Conservation (phyloP, 1,140 invertebrate genomes). For the Archivesica marissinica region DNA sequence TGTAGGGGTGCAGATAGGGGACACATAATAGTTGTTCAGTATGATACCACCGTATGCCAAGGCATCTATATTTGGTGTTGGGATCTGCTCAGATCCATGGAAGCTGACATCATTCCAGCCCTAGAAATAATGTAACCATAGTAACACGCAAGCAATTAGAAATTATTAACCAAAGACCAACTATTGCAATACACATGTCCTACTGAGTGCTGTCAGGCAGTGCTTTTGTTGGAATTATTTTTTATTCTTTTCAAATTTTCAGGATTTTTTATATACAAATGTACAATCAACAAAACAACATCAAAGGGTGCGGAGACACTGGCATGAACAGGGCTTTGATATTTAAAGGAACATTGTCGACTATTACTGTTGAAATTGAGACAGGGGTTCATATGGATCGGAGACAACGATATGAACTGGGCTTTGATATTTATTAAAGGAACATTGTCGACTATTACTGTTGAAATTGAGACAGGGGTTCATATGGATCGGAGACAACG, state of each 20-base stretch:
- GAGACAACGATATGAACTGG: too few species aligned
- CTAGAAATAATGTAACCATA: slow-evolving; percentile 82
- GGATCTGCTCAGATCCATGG: slow-evolving; percentile 91
- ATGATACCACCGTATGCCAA: slow-evolving; percentile 79
- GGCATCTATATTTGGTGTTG: slow-evolving; percentile 80
- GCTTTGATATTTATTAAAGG: too few species aligned
- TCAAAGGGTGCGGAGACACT: neutral
- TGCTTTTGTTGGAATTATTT: neutral
- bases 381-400: too few species aligned
- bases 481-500: too few species aligned
- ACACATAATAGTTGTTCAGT: slow-evolving; percentile 83
- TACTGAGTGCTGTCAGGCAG: neutral
- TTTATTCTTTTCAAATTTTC: neutral
- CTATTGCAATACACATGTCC: neutral
- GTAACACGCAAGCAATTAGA: neutral
- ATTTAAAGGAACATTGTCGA: too few species aligned
- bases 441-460: too few species aligned
- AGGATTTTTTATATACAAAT: neutral
- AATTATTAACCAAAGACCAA: neutral
- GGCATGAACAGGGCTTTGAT: too few species aligned
- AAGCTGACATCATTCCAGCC: slow-evolving; percentile 96
- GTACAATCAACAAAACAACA: neutral
- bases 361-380: too few species aligned
- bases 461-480: too few species aligned
- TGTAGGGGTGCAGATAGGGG: slow-evolving; percentile 82